These are phyloP conservation scores for Centropristis striata DNA, from an alignment of 2,113 vertebrate genomes.

Conservation along the genomic window DNA sequence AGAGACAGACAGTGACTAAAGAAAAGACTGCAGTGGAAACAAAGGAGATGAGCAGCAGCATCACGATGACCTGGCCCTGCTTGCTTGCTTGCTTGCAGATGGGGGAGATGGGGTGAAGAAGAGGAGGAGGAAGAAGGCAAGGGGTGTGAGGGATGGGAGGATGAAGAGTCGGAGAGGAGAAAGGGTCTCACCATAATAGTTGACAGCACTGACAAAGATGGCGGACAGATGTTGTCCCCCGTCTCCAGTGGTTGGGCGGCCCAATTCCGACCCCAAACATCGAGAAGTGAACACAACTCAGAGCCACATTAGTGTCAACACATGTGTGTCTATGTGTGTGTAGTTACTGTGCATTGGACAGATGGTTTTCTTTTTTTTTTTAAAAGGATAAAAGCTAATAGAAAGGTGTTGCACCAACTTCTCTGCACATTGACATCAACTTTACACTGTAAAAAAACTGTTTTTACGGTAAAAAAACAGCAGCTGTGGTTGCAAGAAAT, in stretches of 20 bases:
- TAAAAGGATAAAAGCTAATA: too few relatives aligned
- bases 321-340: slow-evolving; percentile 23
- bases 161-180: slow-evolving; percentile 25
- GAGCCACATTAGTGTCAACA: slow-evolving; percentile 48
- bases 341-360: not conserved
- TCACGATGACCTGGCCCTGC: slow-evolving; percentile 18
- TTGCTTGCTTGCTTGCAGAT: slow-evolving; percentile 27
- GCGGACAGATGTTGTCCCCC: slow-evolving; percentile 73
- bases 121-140: slow-evolving; percentile 13
- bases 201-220: slow-evolving; percentile 73
- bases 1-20: slow-evolving; percentile 24
- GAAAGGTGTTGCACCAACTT: not conserved
- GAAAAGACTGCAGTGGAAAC: not conserved
- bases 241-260: slow-evolving; percentile 67
- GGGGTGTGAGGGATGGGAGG: slow-evolving; percentile 6
- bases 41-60: slow-evolving; percentile 12
- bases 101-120: not conserved
- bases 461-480: too few relatives aligned
- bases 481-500: too few relatives aligned
- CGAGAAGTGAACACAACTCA: slow-evolving; percentile 69
- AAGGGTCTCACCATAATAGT: slow-evolving; percentile 69
- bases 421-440: slow-evolving; percentile 21
- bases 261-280: slow-evolving; percentile 64
- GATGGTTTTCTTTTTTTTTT: too few relatives aligned
- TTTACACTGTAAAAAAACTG: too few relatives aligned